Evolutionary conservation across 2,888 invertebrate species (phyloP).

Genomic region (Lepidocyrtoides sp.): DNA sequence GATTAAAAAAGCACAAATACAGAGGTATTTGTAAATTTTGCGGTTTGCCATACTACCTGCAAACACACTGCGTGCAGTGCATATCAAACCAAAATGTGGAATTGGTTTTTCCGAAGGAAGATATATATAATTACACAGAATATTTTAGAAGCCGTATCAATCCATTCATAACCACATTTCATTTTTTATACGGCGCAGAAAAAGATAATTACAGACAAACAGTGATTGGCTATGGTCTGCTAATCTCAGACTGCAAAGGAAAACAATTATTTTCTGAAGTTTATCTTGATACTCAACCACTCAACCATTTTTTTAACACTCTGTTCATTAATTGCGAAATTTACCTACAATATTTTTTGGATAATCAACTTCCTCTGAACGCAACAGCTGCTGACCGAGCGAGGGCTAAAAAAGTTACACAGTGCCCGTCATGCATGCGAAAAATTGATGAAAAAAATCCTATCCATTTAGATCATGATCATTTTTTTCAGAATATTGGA

Average conservation of each 20-base stretch:
- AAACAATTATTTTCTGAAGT: background rate
- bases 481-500: background rate
- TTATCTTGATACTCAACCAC: background rate
- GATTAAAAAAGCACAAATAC: background rate
- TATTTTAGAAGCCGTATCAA: background rate
- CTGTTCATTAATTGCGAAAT: background rate
- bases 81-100: background rate
- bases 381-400: background rate
- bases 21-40: background rate
- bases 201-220: background rate
- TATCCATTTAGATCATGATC: background rate
- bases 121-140: background rate
- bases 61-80: background rate
- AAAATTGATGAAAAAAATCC: background rate
- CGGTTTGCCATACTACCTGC: background rate
- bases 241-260: background rate
- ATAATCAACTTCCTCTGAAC: background rate
- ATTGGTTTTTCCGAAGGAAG: background rate
- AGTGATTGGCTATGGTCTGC: background rate
- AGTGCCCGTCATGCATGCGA: background rate
- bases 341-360: background rate
- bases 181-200: background rate
- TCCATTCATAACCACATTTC: background rate
- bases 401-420: background rate
- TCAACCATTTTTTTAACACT: background rate